Evolutionary conservation across 2,888 invertebrate species (phyloP), one percentile per base, ranked within the genome.

Genomic region (Eristalis arbustorum): DNA sequence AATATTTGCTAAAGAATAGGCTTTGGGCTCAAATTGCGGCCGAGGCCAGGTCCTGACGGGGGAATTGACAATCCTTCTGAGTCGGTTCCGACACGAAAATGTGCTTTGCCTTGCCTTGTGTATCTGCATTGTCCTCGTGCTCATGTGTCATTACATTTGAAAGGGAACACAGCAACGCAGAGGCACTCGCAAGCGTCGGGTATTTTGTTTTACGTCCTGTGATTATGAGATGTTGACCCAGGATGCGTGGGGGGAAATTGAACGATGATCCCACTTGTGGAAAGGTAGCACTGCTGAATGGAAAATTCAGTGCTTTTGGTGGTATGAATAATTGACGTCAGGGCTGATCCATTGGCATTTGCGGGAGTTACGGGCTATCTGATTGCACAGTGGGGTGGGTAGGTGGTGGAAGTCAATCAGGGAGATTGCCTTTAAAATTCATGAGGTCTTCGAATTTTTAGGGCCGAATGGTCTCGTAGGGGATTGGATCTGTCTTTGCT

Each of bases 61-160:
- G 62, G 63, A 74, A 42, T 57, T 56, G 56, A 56, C 56, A 68
- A 56, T 28, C 22, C 56, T 18, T 2, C 25, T 8, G 56, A 68
- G 8, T 25, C 71, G 59, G 74, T 13, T 66, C 8, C 18, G 74
- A 74, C 63, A 66, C 25, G 66, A 66, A 40, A 74, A 66, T 59
- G 57, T 74, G 11, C 11, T 25, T 34, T 56, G 34, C 31, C 31
- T 31, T 1, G 6, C 31, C 6, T n/a, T n/a, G 31, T 25, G 62
- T 28, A 10, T 13, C 37, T 49, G 42, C 18, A 42, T 14, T 42
- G 49, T 49, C 18, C 49, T 49, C 18, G 49, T 18, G 18, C 49
- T n/a, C 49, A 49, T 49, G 49, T 49, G 49, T 49, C 49, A 49
- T 49, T 49, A 49, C 8, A 18, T 49, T 18, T 49, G 8, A 49